Percentiles rank a stretch among this genome's conserved stretches.
Conservation (phyloP, 2,113 vertebrate species). For the Macquaria australasica region DNA sequence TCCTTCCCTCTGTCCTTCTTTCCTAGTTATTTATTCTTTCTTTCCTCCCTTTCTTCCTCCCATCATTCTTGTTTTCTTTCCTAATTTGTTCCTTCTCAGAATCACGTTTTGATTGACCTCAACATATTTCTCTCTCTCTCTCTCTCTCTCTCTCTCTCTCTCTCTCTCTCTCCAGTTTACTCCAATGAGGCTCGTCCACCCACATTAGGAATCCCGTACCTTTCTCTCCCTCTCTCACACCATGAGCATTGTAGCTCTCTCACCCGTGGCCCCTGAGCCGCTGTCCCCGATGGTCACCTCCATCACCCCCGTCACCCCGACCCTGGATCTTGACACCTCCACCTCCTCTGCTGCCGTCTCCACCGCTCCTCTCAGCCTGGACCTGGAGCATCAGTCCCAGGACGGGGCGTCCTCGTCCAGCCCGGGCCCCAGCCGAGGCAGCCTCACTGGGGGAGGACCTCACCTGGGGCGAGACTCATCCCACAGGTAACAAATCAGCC, state of each 20-base stretch:
- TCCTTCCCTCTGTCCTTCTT: neutral
- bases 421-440: neutral
- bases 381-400: slow-evolving; percentile 9
- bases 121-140: slow-evolving; percentile 13
- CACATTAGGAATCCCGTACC: slow-evolving; percentile 64
- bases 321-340: slow-evolving; percentile 77
- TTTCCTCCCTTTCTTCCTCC: neutral
- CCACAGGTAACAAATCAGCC: slow-evolving; percentile 44
- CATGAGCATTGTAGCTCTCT: slow-evolving; percentile 90
- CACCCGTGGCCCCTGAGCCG: slow-evolving; percentile 87
- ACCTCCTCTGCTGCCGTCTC: slow-evolving; percentile 77
- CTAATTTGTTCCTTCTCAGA: neutral
- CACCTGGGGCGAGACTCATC: slow-evolving; percentile 21
- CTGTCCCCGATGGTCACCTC: slow-evolving; percentile 92
- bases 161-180: slow-evolving; percentile 76
- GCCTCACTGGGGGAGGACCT: slow-evolving; percentile 8
- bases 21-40: neutral
- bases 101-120: too few relatives aligned
- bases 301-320: slow-evolving; percentile 90
- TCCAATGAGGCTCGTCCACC: slow-evolving; percentile 73
- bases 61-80: slow-evolving; percentile 4
- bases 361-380: slow-evolving; percentile 44
- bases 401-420: slow-evolving; percentile 4
- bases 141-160: too few relatives aligned
- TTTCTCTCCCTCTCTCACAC: slow-evolving; percentile 65